Base-by-base conservation (phyloP, 2,797 vertebrate species). In the Microctenopoma steveboyesi region DNA sequence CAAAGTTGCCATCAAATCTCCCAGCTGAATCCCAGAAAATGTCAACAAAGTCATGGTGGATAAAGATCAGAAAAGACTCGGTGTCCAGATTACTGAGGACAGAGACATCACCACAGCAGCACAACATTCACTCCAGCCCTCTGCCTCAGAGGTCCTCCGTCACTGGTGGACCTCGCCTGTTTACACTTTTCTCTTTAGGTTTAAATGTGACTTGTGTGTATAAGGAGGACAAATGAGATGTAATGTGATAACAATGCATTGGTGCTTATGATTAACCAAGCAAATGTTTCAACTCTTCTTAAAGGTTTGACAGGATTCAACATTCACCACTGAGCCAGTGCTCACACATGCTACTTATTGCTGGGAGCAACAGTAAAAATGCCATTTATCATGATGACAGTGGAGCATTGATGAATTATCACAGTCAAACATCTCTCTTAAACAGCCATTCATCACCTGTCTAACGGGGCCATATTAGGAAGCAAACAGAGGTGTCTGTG, bases 21-120 rank as follows among this genome's bases (percentile, higher is more conserved):
- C 68, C 76, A 33, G 63, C 35, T 82, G 79, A 89, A 75, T 83
- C 89, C 88, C 88, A 89, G 88, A 90, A 92, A 92, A 93, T 88
- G 91, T 88, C 91, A 90, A 84, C 84, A 84, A 86, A 90, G 92
- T 91, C 90, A 85, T 56, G 86, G 86, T 80, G 84, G 81, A 92
- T 90, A 83, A 87, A 88, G 86, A 92, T 84, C 87, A 85, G 81
- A 39, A 73, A 73, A 52, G 84, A 62, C 79, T 65, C 42, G 69
- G 79, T 60, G 83, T 86, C 81, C 74, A 87, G 88, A 86, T 67
- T 46, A 73, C 66, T 28, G 78, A 69, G 74, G 86, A 91, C 82
- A 90, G 88, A 91, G 91, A 88, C 85, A 85, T 90, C 88, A 88
- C 69, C 67, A 25, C 46, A 51, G 50, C 64, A 63, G 71, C 57